Conservation (phyloP, 2,888 invertebrate genomes). For the Pterostichus niger region DNA sequence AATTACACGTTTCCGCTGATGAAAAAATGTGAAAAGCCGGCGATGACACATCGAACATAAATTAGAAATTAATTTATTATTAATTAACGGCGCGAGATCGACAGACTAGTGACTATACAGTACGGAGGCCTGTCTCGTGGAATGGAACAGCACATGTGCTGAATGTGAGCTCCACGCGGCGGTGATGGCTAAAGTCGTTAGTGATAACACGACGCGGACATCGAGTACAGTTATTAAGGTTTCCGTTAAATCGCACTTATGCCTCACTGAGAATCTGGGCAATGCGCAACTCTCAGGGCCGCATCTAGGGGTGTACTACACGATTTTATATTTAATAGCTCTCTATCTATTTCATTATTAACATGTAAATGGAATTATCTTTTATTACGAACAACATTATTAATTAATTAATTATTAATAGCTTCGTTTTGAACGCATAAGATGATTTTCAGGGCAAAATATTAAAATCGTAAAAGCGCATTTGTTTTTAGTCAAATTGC, state of each 20-base stretch:
- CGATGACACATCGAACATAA: conserved; percentile 60
- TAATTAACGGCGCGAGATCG: conserved; percentile 53
- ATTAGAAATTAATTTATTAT: conserved; percentile 61
- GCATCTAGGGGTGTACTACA: no score
- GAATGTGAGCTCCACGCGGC: neutral
- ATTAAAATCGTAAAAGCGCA: no score
- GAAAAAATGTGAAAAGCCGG: conserved; percentile 56
- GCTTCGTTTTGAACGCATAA: no score
- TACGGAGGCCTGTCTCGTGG: neutral
- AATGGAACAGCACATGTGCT: conserved; percentile 28
- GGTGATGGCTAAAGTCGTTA: conserved; percentile 43
- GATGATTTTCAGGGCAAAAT: no score
- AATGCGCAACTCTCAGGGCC: conserved; percentile 3
- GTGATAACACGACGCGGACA: conserved; percentile 41
- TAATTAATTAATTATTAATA: no score
- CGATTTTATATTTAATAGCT: no score
- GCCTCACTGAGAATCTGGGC: conserved; percentile 26
- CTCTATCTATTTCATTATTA: no score
- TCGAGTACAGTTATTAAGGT: conserved; percentile 38
- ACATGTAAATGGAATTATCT: no score
- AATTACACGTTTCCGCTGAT: conserved; percentile 60
- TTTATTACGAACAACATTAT: no score
- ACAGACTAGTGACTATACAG: conserved; percentile 4
- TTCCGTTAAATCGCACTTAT: conserved; percentile 52
- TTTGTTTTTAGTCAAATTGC: no score